Evolutionary conservation across 2,888 invertebrate species (phyloP), one percentile per base, ranked within the genome.

Genomic region (Drosophila ochracea): DNA sequence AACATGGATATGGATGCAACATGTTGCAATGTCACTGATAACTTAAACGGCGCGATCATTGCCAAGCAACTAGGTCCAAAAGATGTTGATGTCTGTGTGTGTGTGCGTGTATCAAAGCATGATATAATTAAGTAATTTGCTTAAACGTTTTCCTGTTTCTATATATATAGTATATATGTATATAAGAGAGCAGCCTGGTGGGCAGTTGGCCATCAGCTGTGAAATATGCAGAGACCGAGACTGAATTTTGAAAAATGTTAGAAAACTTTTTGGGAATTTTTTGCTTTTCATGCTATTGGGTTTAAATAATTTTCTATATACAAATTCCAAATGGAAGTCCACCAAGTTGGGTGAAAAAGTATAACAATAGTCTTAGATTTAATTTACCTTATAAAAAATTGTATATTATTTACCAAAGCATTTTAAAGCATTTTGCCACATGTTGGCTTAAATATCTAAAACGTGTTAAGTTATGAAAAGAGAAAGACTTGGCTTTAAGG

Each of bases 31-130:
- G 54, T 28, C 62, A 37, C 53, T 66, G 64, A 77, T 70, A 67
- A 62, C 54, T 74, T 80, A 71, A 74, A 63, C 53, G 43, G 35
- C 21, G 41, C 33, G 73, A 76, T 82, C 70, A 70, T 39, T 39
- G 54, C 57, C 59, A 43, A 43, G 16, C 28, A 41, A 21, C 25
- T 59, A 62, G 52, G 41, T 28, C n/a, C 53, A 64, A 58, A n/a
- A n/a, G 10, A 37, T 47, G 4, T 43, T 19, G 19, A 58, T 31
- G 28, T 53, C 49, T 30, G 58, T 41, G n/a, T n/a, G 11, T 16
- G n/a, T 39, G 11, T 16, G n/a, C n/a, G 25, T 25, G 43, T 16
- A 78, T 79, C 75, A 68, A 79, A 73, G 21, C 19, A 58, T 37
- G 31, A 55, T 54, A 43, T 10, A 52, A 57, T 43, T 61, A 49